Evolutionary conservation across 2,888 invertebrate species (phyloP).

Genomic region (Tetranychus truncatus): DNA sequence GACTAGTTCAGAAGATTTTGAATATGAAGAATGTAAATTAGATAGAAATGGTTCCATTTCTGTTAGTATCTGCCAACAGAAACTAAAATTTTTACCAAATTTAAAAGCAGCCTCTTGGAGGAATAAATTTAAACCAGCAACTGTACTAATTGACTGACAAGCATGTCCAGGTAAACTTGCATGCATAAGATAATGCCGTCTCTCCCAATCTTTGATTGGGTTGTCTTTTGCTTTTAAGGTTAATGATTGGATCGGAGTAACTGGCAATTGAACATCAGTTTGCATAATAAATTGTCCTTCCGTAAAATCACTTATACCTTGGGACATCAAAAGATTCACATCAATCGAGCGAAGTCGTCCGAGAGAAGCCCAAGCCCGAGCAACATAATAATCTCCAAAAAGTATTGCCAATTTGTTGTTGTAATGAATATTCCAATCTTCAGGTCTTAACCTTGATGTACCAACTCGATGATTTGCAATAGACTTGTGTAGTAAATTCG

Average conservation of each 20-base stretch:
- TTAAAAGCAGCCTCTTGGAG: background rate
- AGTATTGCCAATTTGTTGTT: background rate
- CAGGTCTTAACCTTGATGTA: background rate
- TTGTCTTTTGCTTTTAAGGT: background rate
- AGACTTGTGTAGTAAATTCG: background rate
- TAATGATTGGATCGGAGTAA: background rate
- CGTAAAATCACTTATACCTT: background rate
- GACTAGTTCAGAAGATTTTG: background rate
- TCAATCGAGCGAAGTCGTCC: background rate
- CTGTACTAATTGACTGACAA: background rate
- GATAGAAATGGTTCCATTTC: slow-evolving; percentile 1
- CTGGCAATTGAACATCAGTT: background rate
- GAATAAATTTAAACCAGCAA: background rate
- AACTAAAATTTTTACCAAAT: background rate
- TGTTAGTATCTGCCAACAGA: background rate
- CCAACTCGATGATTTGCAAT: background rate
- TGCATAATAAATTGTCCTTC: background rate
- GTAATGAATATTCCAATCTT: background rate
- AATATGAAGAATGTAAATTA: background rate
- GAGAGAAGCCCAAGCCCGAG: background rate
- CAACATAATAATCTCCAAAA: background rate
- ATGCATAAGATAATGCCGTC: background rate
- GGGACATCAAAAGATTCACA: background rate
- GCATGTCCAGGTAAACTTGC: background rate
- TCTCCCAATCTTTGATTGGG: background rate